Base-by-base conservation (phyloP, 2,888 invertebrate genomes). In the Anagyrus pseudococci region DNA sequence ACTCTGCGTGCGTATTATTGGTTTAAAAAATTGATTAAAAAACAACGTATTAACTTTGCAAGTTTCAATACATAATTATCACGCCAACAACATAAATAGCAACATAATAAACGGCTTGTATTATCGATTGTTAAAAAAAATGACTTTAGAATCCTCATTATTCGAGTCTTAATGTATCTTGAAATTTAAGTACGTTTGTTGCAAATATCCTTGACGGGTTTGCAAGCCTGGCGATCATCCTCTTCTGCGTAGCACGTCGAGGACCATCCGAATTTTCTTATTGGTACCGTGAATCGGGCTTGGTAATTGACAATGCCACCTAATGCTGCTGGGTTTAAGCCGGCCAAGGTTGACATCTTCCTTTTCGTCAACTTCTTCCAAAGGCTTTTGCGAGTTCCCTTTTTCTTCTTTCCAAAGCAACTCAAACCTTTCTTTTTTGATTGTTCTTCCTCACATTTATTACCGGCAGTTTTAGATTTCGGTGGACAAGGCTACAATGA, bases 331-430 rank as follows among this genome's bases (percentile, higher is more conserved):
- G 41, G 41, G 7, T 41, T 41, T 15, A 41, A 8, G 1, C 37
- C 17, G 29, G 43, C 29, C 1, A 22, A 17, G 2, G 59, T 59
- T 1, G 64, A 59, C 46, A 52, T 50, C 40, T 44, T 48, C 4
- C 58, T 26, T 8, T 33, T 22, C 4, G 55, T 53, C 1, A 58
- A 2, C 26, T 33, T 58, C 13, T 57, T 48, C 56, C 56, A 62
- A 17, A 58, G 7, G n/a, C 57, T 46, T 15, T 26, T 10, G 2
- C 22, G 26, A 26, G 8, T 20, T 8, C 53, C 47, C 6, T 29
- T 46, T 40, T 41, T 52, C 4, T 52, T 25, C 41, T 13, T 33
- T 6, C 33, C 20, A 19, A 22, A 3, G 20, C 6, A 19, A 13
- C 10, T 22, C 22, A 7, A 19, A 22, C 46, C 46, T 46, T 22